Evolutionary conservation across 2,888 invertebrate species (phyloP).

Genomic region (Mesorhabditis sp.): DNA sequence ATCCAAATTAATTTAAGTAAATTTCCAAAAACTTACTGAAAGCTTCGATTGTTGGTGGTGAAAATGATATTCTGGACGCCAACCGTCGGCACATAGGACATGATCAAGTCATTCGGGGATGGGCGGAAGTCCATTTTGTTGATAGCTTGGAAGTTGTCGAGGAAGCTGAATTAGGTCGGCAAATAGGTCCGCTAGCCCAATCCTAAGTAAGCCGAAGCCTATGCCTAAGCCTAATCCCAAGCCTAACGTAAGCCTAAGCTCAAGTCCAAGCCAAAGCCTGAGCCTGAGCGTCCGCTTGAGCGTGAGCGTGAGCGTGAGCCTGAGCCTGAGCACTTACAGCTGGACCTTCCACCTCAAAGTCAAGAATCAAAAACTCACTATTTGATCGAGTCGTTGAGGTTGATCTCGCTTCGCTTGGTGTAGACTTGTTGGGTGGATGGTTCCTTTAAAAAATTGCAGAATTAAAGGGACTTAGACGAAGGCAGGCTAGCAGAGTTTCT

Average conservation of each 20-base stretch:
- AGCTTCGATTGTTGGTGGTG: conserved; percentile 33
- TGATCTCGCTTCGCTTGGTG: conserved; percentile 32
- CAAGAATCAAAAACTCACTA: conserved; percentile 25
- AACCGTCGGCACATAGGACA: conserved; percentile 50
- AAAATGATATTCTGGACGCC: conserved; percentile 46
- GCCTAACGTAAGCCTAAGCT: too few species aligned
- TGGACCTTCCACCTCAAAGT: background rate
- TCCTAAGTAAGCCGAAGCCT: too few species aligned
- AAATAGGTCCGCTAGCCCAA: too few species aligned
- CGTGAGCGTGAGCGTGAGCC: background rate
- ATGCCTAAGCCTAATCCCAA: too few species aligned
- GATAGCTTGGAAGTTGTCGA: conserved; percentile 37
- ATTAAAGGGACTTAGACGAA: background rate
- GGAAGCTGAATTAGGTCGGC: conserved; percentile 30
- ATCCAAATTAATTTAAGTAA: background rate
- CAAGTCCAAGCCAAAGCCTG: background rate
- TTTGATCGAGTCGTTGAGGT: conserved; percentile 44
- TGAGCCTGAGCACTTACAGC: too few species aligned
- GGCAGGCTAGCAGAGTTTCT: too few species aligned
- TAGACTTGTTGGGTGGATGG: conserved; percentile 35
- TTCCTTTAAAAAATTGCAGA: conserved; percentile 20
- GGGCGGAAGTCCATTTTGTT: conserved; percentile 35
- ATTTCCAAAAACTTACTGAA: conserved; percentile 32
- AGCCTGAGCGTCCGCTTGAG: too few species aligned
- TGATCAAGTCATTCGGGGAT: conserved; percentile 43